phyloP scores from a whole-genome alignment of 2,888 invertebrate genomes.

The Coelinius sp. region DNA sequence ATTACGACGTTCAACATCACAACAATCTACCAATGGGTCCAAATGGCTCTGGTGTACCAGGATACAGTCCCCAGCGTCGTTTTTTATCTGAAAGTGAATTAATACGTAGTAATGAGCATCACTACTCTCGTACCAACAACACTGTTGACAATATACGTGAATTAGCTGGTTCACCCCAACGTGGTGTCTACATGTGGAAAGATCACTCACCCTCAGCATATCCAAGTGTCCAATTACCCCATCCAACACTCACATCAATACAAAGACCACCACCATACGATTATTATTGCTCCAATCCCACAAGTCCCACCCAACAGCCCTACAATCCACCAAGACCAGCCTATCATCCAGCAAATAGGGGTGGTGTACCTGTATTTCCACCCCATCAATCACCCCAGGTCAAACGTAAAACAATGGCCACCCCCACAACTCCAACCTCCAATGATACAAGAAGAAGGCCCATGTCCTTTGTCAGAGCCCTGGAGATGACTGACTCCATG shows the following conservation, averaged over 20 bases:
- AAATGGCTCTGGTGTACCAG: constrained; percentile 61
- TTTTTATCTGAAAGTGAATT: constrained; percentile 84
- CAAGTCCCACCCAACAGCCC: constrained; percentile 78
- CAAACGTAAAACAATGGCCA: constrained; percentile 60
- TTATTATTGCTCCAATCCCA: constrained; percentile 81
- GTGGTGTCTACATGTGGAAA: constrained; percentile 86
- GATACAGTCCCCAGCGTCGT: constrained; percentile 70
- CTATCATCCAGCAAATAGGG: constrained; percentile 77
- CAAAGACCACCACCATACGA: constrained; percentile 66
- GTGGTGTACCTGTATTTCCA: constrained; percentile 81
- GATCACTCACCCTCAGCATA: constrained; percentile 79
- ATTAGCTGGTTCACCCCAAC: constrained; percentile 88
- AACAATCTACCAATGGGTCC: constrained; percentile 42
- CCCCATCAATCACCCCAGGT: constrained; percentile 66
- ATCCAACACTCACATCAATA: constrained; percentile 37
- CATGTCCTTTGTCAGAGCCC: constrained; percentile 89
- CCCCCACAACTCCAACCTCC: constrained; percentile 70
- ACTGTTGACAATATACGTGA: constrained; percentile 90
- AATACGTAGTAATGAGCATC: constrained; percentile 69
- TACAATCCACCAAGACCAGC: constrained; percentile 70
- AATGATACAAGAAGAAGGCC: constrained; percentile 77
- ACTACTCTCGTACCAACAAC: constrained; percentile 80
- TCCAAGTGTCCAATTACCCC: constrained; percentile 50
- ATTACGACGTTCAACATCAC: constrained; percentile 68
- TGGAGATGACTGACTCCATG: constrained; percentile 91